These are phyloP conservation scores for Mycalesis mineus DNA, from an alignment of 2,888 invertebrate species.

Conservation along the genomic window DNA sequence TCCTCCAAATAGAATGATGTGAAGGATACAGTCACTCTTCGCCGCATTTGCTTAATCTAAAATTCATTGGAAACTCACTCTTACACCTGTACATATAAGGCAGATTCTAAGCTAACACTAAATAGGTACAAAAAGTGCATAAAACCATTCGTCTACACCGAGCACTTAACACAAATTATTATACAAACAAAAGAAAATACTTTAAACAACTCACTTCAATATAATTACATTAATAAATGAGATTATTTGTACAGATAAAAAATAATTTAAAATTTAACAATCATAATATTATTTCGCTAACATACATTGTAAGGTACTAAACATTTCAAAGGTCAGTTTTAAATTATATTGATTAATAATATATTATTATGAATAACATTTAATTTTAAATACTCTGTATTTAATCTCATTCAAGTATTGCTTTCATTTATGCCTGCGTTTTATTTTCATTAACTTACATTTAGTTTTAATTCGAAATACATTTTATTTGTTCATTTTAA, in stretches of 20 bases:
- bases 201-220: constrained; percentile 9
- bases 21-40: too few relatives aligned
- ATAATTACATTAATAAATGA: constrained; percentile 2
- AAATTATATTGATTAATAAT: not conserved
- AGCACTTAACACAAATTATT: constrained; percentile 13
- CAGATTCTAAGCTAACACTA: constrained; percentile 15
- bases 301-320: constrained; percentile 5
- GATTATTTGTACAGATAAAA: constrained; percentile 21
- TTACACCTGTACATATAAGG: constrained; percentile 12
- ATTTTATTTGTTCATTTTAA: not conserved
- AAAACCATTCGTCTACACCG: constrained; percentile 12
- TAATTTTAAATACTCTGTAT: constrained; percentile 2
- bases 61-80: not conserved
- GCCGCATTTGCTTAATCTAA: too few relatives aligned
- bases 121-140: constrained; percentile 19
- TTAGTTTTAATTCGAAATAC: not conserved
- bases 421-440: constrained; percentile 19
- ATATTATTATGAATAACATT: not conserved
- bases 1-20: too few relatives aligned
- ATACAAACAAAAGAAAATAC: constrained; percentile 12
- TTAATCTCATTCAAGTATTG: constrained; percentile 20
- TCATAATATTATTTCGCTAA: constrained; percentile 6
- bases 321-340: constrained; percentile 6
- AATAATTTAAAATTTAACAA: constrained; percentile 15
- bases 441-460: constrained; percentile 25